phyloP scores from a whole-genome alignment of 1,140 invertebrate genomes.

The Mercenaria mercenaria region DNA sequence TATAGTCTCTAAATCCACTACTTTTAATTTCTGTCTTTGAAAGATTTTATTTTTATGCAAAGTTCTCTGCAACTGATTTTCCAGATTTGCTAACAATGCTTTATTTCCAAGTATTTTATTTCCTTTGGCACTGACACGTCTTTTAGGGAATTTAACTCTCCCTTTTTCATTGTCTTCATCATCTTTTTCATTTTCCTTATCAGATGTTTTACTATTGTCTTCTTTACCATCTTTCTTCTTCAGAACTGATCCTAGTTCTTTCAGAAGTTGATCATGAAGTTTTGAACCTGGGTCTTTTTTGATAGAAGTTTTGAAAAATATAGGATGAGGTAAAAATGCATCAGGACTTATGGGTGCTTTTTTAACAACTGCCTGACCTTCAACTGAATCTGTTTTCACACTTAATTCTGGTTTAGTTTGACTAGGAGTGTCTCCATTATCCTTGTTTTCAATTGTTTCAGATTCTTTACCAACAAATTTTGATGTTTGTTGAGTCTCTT shows the following conservation, averaged over 20 bases:
- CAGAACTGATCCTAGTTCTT: conserved; percentile 73
- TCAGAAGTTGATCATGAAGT: conserved; percentile 77
- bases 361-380: background rate
- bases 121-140: conserved; percentile 41
- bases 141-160: conserved; percentile 28
- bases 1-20: conserved; percentile 50
- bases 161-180: conserved; percentile 63
- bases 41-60: conserved; percentile 63
- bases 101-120: conserved; percentile 79
- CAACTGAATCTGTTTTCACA: background rate
- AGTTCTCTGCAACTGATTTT: conserved; percentile 77
- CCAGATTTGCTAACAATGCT: conserved; percentile 75
- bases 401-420: background rate
- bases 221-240: conserved; percentile 12
- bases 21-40: conserved; percentile 54
- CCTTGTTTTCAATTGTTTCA: background rate
- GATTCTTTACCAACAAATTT: background rate
- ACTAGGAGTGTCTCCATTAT: background rate
- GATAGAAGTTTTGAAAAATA: conserved; percentile 79
- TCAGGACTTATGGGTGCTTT: conserved; percentile 13
- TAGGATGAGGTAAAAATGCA: conserved; percentile 66
- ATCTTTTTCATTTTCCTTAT: conserved; percentile 53
- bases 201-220: conserved; percentile 1
- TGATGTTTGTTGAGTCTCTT: background rate
- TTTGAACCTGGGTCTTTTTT: conserved; percentile 81